Evolutionary conservation across 2,797 vertebrate species (phyloP), one percentile per base, ranked within the genome.

Genomic region (Diplodus puntazzo): DNA sequence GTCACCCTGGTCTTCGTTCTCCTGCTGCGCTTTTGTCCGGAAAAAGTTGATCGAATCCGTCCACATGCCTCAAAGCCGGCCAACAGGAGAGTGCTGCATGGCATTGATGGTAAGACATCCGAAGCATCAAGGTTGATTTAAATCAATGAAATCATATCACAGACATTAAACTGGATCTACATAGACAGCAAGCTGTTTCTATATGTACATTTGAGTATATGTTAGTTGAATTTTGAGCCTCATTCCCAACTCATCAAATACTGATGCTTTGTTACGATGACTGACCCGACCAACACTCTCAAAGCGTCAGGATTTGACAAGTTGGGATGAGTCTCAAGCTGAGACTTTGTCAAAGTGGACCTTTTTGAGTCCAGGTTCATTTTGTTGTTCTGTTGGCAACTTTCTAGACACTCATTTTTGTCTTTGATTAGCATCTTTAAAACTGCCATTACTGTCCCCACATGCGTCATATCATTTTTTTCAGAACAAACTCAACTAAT

Each of bases 1-100:
- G 87, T 98, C 34, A 90, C 95, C 1, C 88, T 99, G 69, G 88
- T 92, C 5, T 94, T 98, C 82, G 95, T 99, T 80, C 76, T 99
- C 16, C 87, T 96, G 87, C 69, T 96, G 72, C 94, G 79, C 34
- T 96, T 84, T 70, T 96, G 96, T 69, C 95, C 96, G 0, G 94
- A 96, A 77, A 95, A 73, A 71, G 94, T 95, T 0, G 88, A 95
- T 2, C 88, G 83, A 11, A 74, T 95, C 42, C 87, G 90, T 20
- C 88, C 85, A 0, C 25, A 53, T 18, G 20, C 73, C 42, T 54
- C 20, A 0, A 82, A 67, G 45, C 3, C 42, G 0, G 1, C 48
- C 12, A 42, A 75, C 82, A 93, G 93, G 80, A 94, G 93, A 57
- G 53, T 77, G n/a, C 87, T 95, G 76, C 91, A 93, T 0, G 96